Conservation (phyloP, 1,140 invertebrate genomes). For the Bombus soroeensis region DNA sequence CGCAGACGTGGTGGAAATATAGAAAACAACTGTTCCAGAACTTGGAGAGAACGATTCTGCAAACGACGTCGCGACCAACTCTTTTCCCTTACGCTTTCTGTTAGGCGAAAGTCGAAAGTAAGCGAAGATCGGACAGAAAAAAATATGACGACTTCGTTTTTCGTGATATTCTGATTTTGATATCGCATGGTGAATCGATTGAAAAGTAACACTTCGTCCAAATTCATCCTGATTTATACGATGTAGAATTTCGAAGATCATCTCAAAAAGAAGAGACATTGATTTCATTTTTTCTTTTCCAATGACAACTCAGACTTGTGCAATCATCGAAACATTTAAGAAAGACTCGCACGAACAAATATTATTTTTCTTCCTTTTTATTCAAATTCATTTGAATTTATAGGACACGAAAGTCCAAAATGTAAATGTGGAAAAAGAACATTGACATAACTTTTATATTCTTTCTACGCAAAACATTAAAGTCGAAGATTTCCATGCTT, state of each 20-base stretch:
- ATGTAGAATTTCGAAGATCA: too few species aligned
- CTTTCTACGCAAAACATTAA: too few species aligned
- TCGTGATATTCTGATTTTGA: neutral
- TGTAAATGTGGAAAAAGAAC: neutral
- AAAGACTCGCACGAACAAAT: neutral
- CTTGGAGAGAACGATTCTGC: neutral
- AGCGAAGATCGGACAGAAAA: neutral
- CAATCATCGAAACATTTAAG: neutral
- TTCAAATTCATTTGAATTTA: too few species aligned
- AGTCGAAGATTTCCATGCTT: too few species aligned
- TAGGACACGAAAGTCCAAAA: neutral
- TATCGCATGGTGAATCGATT: too few species aligned
- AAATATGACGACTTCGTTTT: neutral
- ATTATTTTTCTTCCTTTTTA: neutral
- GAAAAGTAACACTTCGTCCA: too few species aligned
- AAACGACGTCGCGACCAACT: too few species aligned
- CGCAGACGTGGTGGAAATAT: neutral
- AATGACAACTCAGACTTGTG: neutral
- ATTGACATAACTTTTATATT: neutral
- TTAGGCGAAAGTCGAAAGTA: neutral
- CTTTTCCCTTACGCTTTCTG: neutral
- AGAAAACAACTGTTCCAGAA: constrained; percentile 1
- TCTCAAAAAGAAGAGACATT: too few species aligned
- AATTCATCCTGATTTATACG: too few species aligned
- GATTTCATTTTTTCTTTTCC: too few species aligned